Conservation (phyloP, 2,888 invertebrate species). For the Phragmatobia fuliginosa region DNA sequence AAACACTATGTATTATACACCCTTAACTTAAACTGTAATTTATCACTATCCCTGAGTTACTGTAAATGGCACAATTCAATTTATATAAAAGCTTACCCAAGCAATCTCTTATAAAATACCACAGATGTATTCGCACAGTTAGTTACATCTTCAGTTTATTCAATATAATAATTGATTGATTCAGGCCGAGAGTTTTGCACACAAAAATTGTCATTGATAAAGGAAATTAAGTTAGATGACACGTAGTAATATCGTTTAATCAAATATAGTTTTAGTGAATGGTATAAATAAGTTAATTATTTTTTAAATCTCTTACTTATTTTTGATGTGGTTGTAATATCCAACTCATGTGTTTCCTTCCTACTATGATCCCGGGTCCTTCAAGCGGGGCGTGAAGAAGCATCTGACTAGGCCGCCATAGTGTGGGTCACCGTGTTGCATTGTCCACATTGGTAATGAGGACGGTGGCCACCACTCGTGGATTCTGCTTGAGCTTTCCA, state of each 20-base stretch:
- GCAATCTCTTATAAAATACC: conserved; percentile 5
- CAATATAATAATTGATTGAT: conserved; percentile 46
- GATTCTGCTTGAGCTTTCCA: too few relatives aligned
- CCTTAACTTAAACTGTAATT: conserved; percentile 3
- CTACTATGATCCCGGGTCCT: too few relatives aligned
- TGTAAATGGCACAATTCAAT: conserved; percentile 22
- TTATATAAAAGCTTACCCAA: conserved; percentile 26
- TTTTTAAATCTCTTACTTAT: too few relatives aligned
- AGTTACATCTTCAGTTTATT: conserved; percentile 11
- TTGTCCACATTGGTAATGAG: too few relatives aligned
- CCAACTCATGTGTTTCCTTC: too few relatives aligned
- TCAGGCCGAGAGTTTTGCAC: conserved; percentile 21
- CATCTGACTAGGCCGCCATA: too few relatives aligned
- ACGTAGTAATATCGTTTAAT: not conserved
- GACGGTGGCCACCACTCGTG: too few relatives aligned
- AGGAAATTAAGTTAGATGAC: conserved; percentile 37
- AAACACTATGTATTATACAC: not conserved
- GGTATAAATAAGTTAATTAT: too few relatives aligned
- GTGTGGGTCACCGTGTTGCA: too few relatives aligned
- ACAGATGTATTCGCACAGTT: too few relatives aligned
- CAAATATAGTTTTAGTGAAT: not conserved
- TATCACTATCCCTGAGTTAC: not conserved
- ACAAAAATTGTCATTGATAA: conserved; percentile 47
- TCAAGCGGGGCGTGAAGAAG: too few relatives aligned
- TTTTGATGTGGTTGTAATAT: too few relatives aligned